Conservation (phyloP, 1,140 invertebrate species). For the Drepana arcuata region DNA sequence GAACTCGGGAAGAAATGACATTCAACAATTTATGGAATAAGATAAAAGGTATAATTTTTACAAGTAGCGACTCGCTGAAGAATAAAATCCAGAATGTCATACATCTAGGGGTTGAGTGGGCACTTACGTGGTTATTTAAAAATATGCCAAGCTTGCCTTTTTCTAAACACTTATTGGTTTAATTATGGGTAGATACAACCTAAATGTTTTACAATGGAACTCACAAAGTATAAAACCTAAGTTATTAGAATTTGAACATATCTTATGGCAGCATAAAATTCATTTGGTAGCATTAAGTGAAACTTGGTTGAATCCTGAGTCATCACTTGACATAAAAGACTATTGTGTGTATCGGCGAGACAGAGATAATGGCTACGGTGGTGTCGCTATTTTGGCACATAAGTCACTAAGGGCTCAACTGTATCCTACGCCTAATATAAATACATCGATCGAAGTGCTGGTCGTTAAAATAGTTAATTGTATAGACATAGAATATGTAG, state of each 20-base stretch:
- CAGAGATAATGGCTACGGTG: conserved; percentile 5
- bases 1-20: neutral
- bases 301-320: conserved; percentile 10
- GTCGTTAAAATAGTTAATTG: conserved; percentile 8
- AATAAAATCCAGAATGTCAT: conserved; percentile 8
- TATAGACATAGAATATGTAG: conserved; percentile 4
- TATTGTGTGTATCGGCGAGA: conserved; percentile 6
- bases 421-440: neutral
- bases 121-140: conserved; percentile 1
- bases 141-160: conserved; percentile 1
- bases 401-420: neutral
- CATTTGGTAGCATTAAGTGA: conserved; percentile 10
- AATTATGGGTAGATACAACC: conserved; percentile 5
- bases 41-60: conserved; percentile 6
- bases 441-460: conserved; percentile 4
- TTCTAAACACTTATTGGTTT: conserved; percentile 4
- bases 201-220: conserved; percentile 17
- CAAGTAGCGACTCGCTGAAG: conserved; percentile 5
- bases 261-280: conserved; percentile 8
- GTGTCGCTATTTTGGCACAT: conserved; percentile 9
- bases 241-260: neutral
- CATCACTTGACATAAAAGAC: conserved; percentile 3
- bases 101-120: conserved; percentile 2
- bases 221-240: conserved; percentile 11
- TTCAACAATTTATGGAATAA: conserved; percentile 3